These are phyloP conservation scores for Chiloscyllium plagiosum DNA, from an alignment of 2,113 vertebrate species.

Conservation along the genomic window DNA sequence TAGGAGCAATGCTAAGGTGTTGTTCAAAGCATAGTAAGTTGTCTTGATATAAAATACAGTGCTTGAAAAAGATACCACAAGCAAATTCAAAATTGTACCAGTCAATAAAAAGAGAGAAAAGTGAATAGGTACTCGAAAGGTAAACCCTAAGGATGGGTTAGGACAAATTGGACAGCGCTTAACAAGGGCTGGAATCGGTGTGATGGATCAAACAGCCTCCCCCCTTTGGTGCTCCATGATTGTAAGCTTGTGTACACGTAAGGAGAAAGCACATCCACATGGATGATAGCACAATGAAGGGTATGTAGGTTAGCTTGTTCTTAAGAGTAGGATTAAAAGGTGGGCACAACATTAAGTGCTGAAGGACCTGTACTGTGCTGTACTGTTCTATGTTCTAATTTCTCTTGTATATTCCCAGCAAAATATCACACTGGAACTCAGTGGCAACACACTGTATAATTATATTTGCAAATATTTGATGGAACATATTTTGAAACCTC, in stretches of 20 bases:
- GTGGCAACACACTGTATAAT: neutral
- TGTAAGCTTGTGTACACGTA: neutral
- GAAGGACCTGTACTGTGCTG: too few relatives aligned
- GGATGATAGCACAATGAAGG: too few relatives aligned
- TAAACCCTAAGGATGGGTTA: neutral
- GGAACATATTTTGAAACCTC: neutral
- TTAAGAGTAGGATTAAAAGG: too few relatives aligned
- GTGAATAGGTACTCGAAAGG: neutral
- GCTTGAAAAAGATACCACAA: neutral
- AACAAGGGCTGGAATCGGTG: neutral
- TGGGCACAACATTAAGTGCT: too few relatives aligned
- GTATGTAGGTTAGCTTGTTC: too few relatives aligned
- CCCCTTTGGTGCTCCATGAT: neutral
- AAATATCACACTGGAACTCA: neutral
- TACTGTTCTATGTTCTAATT: neutral
- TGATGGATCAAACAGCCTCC: neutral
- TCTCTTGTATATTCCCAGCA: neutral
- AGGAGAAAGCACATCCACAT: too few relatives aligned
- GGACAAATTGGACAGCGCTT: neutral
- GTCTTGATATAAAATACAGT: neutral
- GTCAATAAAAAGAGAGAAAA: neutral
- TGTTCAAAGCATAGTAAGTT: neutral
- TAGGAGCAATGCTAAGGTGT: neutral
- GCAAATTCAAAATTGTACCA: neutral
- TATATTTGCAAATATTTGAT: constrained; percentile 26